phyloP scores from a whole-genome alignment of 2,113 vertebrate species.

The Ctenomys sociabilis region DNA sequence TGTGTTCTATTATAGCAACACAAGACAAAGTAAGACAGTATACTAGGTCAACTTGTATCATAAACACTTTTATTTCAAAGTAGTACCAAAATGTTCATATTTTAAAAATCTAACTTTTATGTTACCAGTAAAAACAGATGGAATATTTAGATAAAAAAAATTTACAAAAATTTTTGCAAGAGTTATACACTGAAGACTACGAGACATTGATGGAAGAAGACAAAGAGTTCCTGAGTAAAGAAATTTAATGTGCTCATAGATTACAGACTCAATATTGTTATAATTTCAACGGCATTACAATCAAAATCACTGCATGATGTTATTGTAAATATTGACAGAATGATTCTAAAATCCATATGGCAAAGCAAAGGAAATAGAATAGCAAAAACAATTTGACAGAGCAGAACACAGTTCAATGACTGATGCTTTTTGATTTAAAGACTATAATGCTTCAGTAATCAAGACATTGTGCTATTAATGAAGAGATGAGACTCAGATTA shows the following conservation, averaged over 20 bases:
- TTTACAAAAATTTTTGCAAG: background rate
- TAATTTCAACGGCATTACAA: conserved; percentile 37
- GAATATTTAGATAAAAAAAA: background rate
- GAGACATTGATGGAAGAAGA: background rate
- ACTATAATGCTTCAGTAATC: background rate
- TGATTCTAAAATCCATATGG: conserved; percentile 50
- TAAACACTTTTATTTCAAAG: background rate
- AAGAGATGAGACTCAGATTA: background rate
- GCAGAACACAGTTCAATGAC: conserved; percentile 19
- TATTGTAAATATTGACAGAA: conserved; percentile 27
- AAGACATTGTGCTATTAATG: conserved; percentile 1
- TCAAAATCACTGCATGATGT: conserved; percentile 29
- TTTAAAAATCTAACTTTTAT: background rate
- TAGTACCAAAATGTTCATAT: background rate
- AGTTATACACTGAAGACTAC: background rate
- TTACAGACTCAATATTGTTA: background rate
- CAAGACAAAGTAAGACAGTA: background rate
- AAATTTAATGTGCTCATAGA: background rate
- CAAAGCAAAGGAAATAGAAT: conserved; percentile 37
- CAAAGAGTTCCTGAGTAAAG: background rate
- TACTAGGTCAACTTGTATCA: background rate
- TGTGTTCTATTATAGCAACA: background rate
- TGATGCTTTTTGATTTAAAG: conserved; percentile 13
- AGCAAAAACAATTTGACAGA: conserved; percentile 15
- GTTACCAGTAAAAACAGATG: background rate